These are phyloP conservation scores for Catharus bicknelli DNA, from an alignment of 2,113 vertebrate genomes.

Conservation along the genomic window DNA sequence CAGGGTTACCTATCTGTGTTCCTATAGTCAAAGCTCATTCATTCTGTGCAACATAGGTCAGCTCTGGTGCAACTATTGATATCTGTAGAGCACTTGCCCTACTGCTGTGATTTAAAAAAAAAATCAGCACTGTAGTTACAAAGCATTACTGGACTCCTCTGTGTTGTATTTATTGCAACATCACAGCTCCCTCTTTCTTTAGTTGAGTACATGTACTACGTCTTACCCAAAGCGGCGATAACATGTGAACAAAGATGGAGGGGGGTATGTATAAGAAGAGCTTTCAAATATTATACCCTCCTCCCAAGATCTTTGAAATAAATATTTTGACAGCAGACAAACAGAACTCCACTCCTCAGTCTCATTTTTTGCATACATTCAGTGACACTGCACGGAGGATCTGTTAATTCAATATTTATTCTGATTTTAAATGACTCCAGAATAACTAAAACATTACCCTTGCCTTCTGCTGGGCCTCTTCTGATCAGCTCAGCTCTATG, in stretches of 20 bases:
- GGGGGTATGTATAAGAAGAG: background rate
- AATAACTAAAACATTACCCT: background rate
- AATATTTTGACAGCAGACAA: background rate
- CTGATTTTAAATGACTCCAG: background rate
- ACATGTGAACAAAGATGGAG: background rate
- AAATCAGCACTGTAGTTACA: background rate
- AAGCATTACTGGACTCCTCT: conserved; percentile 9
- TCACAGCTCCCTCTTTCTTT: conserved; percentile 17
- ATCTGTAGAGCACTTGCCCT: conserved; percentile 40
- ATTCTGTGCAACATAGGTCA: conserved; percentile 54
- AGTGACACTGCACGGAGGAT: background rate
- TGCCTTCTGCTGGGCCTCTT: background rate
- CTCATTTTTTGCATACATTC: background rate
- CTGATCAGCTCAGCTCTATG: background rate
- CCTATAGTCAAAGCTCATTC: conserved; percentile 55
- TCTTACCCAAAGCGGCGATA: background rate
- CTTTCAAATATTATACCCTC: background rate
- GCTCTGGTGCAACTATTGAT: conserved; percentile 52
- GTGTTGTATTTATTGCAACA: conserved; percentile 7
- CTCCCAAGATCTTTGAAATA: background rate
- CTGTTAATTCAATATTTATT: background rate
- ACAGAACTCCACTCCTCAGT: background rate
- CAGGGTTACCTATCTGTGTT: conserved; percentile 48
- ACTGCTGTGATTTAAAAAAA: conserved; percentile 46
- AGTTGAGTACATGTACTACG: background rate